Evolutionary conservation across 2,888 invertebrate species (phyloP), one percentile per base, ranked within the genome.

Genomic region (Drosophila nr. fundita): DNA sequence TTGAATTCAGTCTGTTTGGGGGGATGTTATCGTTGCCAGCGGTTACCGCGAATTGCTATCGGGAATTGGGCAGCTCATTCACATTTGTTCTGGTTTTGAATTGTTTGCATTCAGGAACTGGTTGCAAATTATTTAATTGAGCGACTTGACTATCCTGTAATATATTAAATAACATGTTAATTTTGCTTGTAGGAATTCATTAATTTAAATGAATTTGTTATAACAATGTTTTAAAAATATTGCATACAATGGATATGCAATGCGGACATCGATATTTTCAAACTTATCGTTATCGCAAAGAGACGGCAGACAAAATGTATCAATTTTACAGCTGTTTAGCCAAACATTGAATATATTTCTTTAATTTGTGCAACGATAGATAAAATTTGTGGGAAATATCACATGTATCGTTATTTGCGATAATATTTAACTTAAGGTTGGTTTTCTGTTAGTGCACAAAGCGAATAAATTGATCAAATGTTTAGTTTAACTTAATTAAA

Each of bases 1-100:
- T 68, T 50, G 62, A 52, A 58, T 63, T n/a, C 50, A 63, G 18
- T 63, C 27, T 50, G 49, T 73, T 72, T 66, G 69, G 68, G 71
- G 58, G 76, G 57, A 24, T 45, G 45, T 60, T 59, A 73, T 63
- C 76, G 90, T 88, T 89, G 80, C 78, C 55, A 84, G 59, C 72
- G 81, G 89, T 80, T 63, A 87, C 82, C 67, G 34, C 55, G 29
- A 52, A 10, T 53, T 65, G 11, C 54, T 61, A 67, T 15, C 40
- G 24, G 29, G 40, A 30, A 30, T 30, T 82, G 77, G 38, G 38
- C 60, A 42, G 55, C 53, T 42, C 30, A 70, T 79, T 80, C 86
- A 77, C 73, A 61, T 24, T 54, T 64, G 75, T 27, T 76, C 73
- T 76, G 68, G 36, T 60, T 78, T 60, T 38, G 15, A 0, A 6